These are phyloP conservation scores for Lithobates pipiens DNA, from an alignment of 2,797 vertebrate species.

Conservation along the genomic window DNA sequence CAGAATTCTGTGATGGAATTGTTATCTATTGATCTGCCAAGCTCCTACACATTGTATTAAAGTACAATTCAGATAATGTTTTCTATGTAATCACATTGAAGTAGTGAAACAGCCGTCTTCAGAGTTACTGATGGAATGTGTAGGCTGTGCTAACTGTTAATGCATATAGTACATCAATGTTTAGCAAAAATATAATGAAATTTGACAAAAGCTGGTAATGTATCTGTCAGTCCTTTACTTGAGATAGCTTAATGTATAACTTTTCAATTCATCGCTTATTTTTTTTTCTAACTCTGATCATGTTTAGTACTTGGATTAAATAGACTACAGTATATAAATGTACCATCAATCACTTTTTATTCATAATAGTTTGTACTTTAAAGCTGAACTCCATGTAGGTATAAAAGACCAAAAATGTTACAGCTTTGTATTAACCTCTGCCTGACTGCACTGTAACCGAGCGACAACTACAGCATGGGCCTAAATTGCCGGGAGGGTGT, in stretches of 20 bases:
- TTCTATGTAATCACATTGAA: constrained; percentile 22
- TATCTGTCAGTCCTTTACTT: constrained; percentile 6
- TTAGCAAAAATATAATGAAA: constrained; percentile 30
- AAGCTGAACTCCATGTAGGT: too few relatives aligned
- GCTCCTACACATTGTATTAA: constrained; percentile 36
- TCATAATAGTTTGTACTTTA: too few relatives aligned
- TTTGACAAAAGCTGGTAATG: constrained; percentile 7
- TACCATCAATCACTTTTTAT: too few relatives aligned
- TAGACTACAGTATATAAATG: neutral
- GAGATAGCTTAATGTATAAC: neutral
- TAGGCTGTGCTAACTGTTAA: constrained; percentile 10
- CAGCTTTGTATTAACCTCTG: too few relatives aligned
- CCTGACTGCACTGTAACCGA: too few relatives aligned
- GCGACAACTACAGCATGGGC: too few relatives aligned
- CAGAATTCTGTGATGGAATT: neutral
- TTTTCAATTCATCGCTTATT: neutral
- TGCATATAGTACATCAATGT: constrained; percentile 10
- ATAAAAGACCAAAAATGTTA: too few relatives aligned
- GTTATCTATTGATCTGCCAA: constrained; percentile 5
- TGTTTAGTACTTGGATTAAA: neutral
- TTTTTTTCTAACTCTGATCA: neutral
- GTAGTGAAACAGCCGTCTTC: constrained; percentile 2
- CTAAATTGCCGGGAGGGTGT: too few relatives aligned
- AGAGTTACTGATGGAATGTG: constrained; percentile 25
- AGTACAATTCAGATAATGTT: constrained; percentile 23